Evolutionary conservation across 2,888 invertebrate genomes (phyloP).

Genomic region (Spodoptera exigua): DNA sequence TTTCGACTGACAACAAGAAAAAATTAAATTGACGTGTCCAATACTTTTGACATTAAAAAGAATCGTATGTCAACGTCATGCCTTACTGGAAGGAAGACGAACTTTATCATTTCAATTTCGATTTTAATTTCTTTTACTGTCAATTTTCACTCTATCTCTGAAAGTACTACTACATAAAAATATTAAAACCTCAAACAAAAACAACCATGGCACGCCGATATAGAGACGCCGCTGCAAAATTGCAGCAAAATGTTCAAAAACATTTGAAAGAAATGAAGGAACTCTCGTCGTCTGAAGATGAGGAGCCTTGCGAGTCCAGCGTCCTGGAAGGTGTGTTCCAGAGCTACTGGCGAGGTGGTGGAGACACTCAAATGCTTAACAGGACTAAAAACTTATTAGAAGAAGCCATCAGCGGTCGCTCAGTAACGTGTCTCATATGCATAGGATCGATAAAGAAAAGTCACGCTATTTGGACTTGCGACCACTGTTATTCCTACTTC

Average conservation of each 20-base stretch:
- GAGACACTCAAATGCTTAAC: slow-evolving; percentile 78
- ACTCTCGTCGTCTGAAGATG: slow-evolving; percentile 84
- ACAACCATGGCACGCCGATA: slow-evolving; percentile 81
- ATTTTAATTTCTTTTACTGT: not conserved
- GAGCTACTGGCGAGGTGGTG: slow-evolving; percentile 80
- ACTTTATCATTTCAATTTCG: slow-evolving; percentile 13
- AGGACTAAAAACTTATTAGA: slow-evolving; percentile 93
- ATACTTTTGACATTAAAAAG: not conserved
- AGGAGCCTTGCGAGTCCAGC: slow-evolving; percentile 79
- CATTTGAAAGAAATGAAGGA: slow-evolving; percentile 83
- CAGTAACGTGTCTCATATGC: slow-evolving; percentile 96
- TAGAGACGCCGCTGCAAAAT: slow-evolving; percentile 82
- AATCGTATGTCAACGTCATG: slow-evolving; percentile 13
- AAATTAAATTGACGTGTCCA: not conserved
- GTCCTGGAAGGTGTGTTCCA: slow-evolving; percentile 81
- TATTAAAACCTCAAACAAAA: not conserved
- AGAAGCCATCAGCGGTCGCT: slow-evolving; percentile 94
- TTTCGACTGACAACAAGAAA: no score
- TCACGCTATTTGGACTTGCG: slow-evolving; percentile 96
- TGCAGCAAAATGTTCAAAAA: slow-evolving; percentile 84
- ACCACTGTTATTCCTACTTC: slow-evolving; percentile 94
- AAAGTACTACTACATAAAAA: slow-evolving; percentile 7
- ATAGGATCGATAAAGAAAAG: slow-evolving; percentile 95
- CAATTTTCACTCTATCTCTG: slow-evolving; percentile 6
- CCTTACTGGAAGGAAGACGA: not conserved